Percentiles rank a stretch among this genome's conserved stretches.
These are phyloP conservation scores for Amphiduros pacificus DNA, from an alignment of 2,888 invertebrate species.

Conservation along the genomic window DNA sequence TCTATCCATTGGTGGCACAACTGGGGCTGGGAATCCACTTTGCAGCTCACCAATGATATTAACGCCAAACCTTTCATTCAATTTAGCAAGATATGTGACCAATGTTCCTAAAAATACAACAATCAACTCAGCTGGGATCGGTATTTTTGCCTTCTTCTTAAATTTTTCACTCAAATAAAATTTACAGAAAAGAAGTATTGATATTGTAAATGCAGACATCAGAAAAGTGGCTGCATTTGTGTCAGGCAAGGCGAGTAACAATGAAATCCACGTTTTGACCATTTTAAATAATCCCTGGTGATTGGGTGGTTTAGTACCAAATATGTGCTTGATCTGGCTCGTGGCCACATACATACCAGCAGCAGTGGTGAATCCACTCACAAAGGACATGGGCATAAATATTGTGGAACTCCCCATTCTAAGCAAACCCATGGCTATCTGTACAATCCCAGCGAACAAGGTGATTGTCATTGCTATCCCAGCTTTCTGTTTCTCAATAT, in stretches of 20 bases:
- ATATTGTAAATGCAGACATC: conserved; percentile 69
- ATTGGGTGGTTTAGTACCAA: conserved; percentile 42
- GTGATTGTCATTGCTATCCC: conserved; percentile 29
- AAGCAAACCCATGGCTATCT: conserved; percentile 77
- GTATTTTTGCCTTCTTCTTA: conserved; percentile 68
- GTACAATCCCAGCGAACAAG: conserved; percentile 41
- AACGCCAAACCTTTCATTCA: conserved; percentile 16
- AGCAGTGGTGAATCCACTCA: conserved; percentile 35
- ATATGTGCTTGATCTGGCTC: conserved; percentile 34
- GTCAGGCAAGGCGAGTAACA: conserved; percentile 63
- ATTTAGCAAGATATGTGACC: conserved; percentile 38
- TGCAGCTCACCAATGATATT: conserved; percentile 35
- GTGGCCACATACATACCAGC: conserved; percentile 33
- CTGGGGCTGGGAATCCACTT: conserved; percentile 45
- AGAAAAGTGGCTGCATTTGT: conserved; percentile 70
- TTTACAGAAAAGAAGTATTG: conserved; percentile 65
- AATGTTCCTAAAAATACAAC: conserved; percentile 47
- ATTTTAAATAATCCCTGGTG: conserved; percentile 45
- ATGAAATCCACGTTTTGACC: conserved; percentile 51
- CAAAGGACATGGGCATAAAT: conserved; percentile 72
- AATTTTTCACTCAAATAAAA: conserved; percentile 49
- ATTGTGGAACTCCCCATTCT: conserved; percentile 76
- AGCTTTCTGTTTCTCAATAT: conserved; percentile 11
- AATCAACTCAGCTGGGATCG: conserved; percentile 61
- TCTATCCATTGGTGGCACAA: conserved; percentile 41